Evolutionary conservation across 2,888 invertebrate genomes (phyloP), one percentile per base, ranked within the genome.

Genomic region (Sarcophaga caerulescens): DNA sequence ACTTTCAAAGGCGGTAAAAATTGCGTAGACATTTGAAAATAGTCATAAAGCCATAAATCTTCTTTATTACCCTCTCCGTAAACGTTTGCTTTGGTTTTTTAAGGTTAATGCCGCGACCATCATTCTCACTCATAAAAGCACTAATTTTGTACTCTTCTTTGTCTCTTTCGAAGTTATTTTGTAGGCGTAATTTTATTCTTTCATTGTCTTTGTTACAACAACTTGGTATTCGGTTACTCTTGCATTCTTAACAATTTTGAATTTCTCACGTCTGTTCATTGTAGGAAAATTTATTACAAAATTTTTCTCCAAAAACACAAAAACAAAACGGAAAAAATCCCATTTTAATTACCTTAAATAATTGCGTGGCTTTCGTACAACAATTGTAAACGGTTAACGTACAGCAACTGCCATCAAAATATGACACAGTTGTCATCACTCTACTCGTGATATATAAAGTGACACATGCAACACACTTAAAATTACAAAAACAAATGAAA

Each of bases 1-100:
- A 52, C 52, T 65, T 14, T 73, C 14, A 63, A 71, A 76, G 75
- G 78, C 86, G 86, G 77, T 75, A 62, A 84, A 84, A 86, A 86
- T 86, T 86, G 81, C 84, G 71, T 84, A 84, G 86, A 86, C 81
- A 83, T 85, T 87, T 81, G 74, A 79, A 84, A 84, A 84, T 60
- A 81, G 78, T 85, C 85, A 87, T 88, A 88, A 88, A 87, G 71
- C 35, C 81, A 88, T 88, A 88, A 88, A 88, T 88, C 88, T 88
- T 85, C 84, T 88, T 87, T 87, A 88, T 83, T 80, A 78, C 69
- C 44, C 35, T 19, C 12, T 23, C 59, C 21, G 35, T 14, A 52
- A 52, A 52, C 35, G n/a, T 68, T 80, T 60, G 66, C 75, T 59
- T 81, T 35, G 35, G n/a, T 73, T 52, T 57, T 47, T 71, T 76